Base-by-base conservation (phyloP, 1,140 invertebrate genomes). In the Euglossa dilemma region DNA sequence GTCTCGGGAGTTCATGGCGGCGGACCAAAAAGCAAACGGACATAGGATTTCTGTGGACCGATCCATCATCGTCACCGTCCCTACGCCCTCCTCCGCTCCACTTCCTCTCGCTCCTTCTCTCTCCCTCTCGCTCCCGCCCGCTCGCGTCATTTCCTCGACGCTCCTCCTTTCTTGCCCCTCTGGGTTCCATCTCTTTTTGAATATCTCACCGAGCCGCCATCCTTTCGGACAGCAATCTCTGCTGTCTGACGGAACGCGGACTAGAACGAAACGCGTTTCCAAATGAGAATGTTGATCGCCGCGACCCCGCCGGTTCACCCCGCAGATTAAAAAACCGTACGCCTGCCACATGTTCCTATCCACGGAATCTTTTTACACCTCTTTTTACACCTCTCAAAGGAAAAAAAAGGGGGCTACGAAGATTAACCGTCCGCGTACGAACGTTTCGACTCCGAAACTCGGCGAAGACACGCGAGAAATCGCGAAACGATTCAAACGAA, bases 31-130 rank as follows among this genome's bases (percentile, higher is more conserved):
- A 92, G 91, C 91, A 89, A 91, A 89, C 82, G 89, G 80, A 87
- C 90, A 86, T 86, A 79, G 88, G 86, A 90, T 91, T 93, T 93
- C 91, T 87, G 85, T 91, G 90, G 90, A 89, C 89, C 61, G 90
- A 93, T 93, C 87, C 91, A 92, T 93, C 93, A 93, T 93, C 92
- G 91, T 93, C 92, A 92, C 84, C 83, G 84, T 93, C 85, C 89
- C 90, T 91, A 90, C 88, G 84, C 85, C 80, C 85, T 85, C 85
- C 81, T 85, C 85, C 82, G 54, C 80, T 80, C 87, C n/a, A 69
- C 79, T 83, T 73, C 36, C 83, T 80, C 80, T 82, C 73, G 85
- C 84, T 85, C 84, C 83, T 77, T 76, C 75, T 82, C 73, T 86
- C 84, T 85, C 84, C 83, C 80, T 76, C 75, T 79, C 83, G 71